Percentiles rank a stretch among this genome's conserved stretches.
These are phyloP conservation scores for Leptopilina clavipes DNA, from an alignment of 1,140 invertebrate species.

Conservation along the genomic window DNA sequence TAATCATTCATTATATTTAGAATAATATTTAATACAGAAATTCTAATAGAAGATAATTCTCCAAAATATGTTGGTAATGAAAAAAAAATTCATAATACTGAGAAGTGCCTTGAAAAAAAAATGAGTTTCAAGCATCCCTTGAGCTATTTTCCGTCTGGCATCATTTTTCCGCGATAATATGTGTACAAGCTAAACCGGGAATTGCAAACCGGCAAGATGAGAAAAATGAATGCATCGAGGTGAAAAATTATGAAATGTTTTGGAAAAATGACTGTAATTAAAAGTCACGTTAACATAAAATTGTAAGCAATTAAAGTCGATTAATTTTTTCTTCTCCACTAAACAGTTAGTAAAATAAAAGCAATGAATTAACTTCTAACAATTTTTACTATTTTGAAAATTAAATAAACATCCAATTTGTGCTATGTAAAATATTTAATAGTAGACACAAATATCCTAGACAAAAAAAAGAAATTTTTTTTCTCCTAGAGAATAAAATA, in stretches of 20 bases:
- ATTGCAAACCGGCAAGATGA: constrained; percentile 10
- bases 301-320: constrained; percentile 5
- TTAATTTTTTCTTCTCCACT: background rate
- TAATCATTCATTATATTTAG: too few species aligned
- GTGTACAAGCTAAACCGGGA: background rate
- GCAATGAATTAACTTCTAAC: background rate
- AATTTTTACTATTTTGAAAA: background rate
- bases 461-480: background rate
- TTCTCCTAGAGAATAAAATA: background rate
- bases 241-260: constrained; percentile 20
- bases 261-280: constrained; percentile 18
- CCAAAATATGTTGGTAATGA: too few species aligned
- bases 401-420: too few species aligned
- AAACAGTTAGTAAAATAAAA: background rate
- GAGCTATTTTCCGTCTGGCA: constrained; percentile 32
- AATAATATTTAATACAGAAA: too few species aligned
- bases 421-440: too few species aligned
- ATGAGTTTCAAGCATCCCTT: background rate
- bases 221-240: constrained; percentile 31
- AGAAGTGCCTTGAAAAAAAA: constrained; percentile 14
- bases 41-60: background rate
- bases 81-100: background rate
- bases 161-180: constrained; percentile 10
- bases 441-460: background rate
- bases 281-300: background rate